Percentiles rank a stretch among this genome's conserved stretches.
These are phyloP conservation scores for Ormia ochracea DNA, from an alignment of 2,888 invertebrate species.

Conservation along the genomic window DNA sequence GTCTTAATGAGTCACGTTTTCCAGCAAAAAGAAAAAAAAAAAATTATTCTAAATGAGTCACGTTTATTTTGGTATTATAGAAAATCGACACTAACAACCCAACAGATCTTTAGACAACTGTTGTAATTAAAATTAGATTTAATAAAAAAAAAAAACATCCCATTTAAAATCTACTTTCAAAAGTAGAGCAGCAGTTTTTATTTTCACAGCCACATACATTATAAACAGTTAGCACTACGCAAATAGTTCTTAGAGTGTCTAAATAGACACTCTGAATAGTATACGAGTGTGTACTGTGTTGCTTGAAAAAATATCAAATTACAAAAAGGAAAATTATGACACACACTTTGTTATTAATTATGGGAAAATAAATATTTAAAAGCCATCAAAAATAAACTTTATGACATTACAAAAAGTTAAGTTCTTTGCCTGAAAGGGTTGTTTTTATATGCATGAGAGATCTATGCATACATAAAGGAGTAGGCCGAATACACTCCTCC, in stretches of 20 bases:
- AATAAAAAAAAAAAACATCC: background rate
- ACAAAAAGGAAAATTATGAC: background rate
- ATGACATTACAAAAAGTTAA: background rate
- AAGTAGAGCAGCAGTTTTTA: background rate
- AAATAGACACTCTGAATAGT: background rate
- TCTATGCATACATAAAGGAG: too few species aligned
- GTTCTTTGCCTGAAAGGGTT: background rate
- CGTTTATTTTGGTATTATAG: too few species aligned
- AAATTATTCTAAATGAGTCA: too few species aligned
- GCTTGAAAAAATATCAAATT: conserved; percentile 13
- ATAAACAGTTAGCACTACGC: background rate
- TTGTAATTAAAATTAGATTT: background rate
- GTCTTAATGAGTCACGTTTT: too few species aligned
- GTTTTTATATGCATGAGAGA: too few species aligned
- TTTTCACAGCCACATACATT: background rate
- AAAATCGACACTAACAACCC: too few species aligned
- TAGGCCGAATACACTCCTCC: too few species aligned
- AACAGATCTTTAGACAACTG: too few species aligned
- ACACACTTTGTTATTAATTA: background rate
- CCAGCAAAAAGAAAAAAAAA: too few species aligned
- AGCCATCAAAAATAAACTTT: too few species aligned
- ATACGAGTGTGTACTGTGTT: background rate
- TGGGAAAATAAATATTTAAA: background rate
- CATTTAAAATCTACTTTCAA: background rate
- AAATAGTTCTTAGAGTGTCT: background rate